Evolutionary conservation across 2,888 invertebrate genomes (phyloP), one percentile per base, ranked within the genome.

Genomic region (Cephalotes varians): DNA sequence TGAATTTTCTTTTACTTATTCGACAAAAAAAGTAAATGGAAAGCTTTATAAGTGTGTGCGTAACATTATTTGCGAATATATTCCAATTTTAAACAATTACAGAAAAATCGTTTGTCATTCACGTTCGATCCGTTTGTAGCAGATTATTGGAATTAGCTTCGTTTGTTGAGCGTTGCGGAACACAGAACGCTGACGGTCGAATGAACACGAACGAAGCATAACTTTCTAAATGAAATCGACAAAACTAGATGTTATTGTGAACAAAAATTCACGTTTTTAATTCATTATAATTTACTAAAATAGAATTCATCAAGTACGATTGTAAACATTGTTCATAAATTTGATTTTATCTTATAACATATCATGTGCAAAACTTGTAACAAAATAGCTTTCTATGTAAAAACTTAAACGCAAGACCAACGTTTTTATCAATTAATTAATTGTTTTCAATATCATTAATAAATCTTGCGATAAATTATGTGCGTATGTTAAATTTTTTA

Each of bases 111-210:
- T 54, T 64, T 31, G 40, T 44, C 34, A 74, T 76, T 76, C 40
- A 65, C 37, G 37, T 40, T 51, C 28, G n/a, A 54, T n/a, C 28
- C 49, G 49, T 51, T 76, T 64, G 51, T 28, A 51, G 28, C 37
- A 49, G 34, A 56, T 49, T 64, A 49, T 76, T 37, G 34, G 72
- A 77, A 85, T 73, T 72, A 80, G 34, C 62, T 83, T 85, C 51
- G 67, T 71, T 76, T 56, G 49, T n/a, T 10, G 76, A 60, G 37
- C 65, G 72, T 47, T 64, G n/a, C 62, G 49, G 21, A 58, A 74
- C 28, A 64, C n/a, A 64, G 21, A 69, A 12, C 62, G 15, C 28
- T n/a, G 40, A 65, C 40, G 64, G 40, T 76, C 31, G 51, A 76
- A 54, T 40, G 51, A 54, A 54, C 65, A 76, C 40, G 65, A 76